These are phyloP conservation scores for Nebria brevicollis DNA, from an alignment of 2,888 invertebrate species.

Conservation along the genomic window DNA sequence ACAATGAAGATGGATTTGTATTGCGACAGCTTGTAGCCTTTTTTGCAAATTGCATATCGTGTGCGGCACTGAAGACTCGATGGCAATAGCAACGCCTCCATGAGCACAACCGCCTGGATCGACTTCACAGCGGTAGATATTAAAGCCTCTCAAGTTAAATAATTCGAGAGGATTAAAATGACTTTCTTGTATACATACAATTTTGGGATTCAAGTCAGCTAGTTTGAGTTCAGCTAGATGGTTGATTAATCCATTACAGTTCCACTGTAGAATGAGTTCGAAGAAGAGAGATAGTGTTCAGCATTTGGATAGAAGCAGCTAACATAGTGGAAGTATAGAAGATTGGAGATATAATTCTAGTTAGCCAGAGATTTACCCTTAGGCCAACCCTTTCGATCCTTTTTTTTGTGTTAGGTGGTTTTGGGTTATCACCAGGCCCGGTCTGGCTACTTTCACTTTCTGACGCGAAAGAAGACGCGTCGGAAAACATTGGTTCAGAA, in stretches of 20 bases:
- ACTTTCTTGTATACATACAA: background rate
- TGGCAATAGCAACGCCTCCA: constrained; percentile 50
- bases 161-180: background rate
- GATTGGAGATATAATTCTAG: no score
- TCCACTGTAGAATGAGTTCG: background rate
- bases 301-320: no score
- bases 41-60: constrained; percentile 29
- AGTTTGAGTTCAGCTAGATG: constrained; percentile 2
- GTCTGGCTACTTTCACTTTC: no score
- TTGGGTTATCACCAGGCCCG: no score
- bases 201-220: background rate
- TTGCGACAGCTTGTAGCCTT: no score
- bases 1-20: constrained; percentile 17
- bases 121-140: background rate
- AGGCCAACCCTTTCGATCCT: no score
- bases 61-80: constrained; percentile 19
- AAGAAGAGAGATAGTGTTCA: no score
- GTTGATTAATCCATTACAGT: background rate
- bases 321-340: no score
- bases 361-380: no score
- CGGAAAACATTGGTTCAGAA: no score
- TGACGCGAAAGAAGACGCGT: no score
- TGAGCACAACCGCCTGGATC: constrained; percentile 33
- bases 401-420: no score
- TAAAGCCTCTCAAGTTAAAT: constrained; percentile 3